These are phyloP conservation scores for Helostoma temminkii DNA, from an alignment of 2,797 vertebrate genomes.

Conservation along the genomic window DNA sequence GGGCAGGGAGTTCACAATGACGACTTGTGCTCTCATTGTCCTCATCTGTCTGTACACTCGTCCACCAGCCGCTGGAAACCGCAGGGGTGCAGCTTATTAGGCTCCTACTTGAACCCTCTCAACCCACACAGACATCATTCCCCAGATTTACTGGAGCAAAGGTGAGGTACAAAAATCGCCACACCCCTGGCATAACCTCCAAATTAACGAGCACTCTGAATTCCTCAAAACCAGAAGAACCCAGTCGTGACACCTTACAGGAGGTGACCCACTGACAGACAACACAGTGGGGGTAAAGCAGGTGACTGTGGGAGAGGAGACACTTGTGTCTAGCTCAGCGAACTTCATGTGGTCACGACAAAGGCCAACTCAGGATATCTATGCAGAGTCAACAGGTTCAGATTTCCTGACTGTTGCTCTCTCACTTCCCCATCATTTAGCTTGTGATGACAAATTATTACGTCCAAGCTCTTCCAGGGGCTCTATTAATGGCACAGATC, in stretches of 20 bases:
- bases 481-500: background rate
- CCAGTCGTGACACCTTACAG: constrained; percentile 29
- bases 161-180: constrained; percentile 60
- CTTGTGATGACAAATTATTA: constrained; percentile 2
- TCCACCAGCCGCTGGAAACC: constrained; percentile 27
- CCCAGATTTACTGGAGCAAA: constrained; percentile 74
- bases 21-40: constrained; percentile 8
- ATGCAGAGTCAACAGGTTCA: constrained; percentile 58
- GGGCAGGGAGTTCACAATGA: background rate
- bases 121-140: constrained; percentile 47
- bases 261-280: background rate
- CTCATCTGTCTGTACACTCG: constrained; percentile 26
- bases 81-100: constrained; percentile 61
- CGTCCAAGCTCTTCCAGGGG: background rate
- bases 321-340: constrained; percentile 31
- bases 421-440: constrained; percentile 39
- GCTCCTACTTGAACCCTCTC: constrained; percentile 58
- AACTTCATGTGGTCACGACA: constrained; percentile 25
- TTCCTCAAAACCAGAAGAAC: constrained; percentile 21
- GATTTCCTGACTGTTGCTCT: background rate
- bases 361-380: constrained; percentile 8
- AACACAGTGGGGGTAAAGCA: background rate
- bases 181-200: constrained; percentile 34
- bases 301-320: constrained; percentile 2
- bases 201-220: constrained; percentile 38